phyloP scores from a whole-genome alignment of 2,888 invertebrate species.

The Oegoconia quadripuncta region DNA sequence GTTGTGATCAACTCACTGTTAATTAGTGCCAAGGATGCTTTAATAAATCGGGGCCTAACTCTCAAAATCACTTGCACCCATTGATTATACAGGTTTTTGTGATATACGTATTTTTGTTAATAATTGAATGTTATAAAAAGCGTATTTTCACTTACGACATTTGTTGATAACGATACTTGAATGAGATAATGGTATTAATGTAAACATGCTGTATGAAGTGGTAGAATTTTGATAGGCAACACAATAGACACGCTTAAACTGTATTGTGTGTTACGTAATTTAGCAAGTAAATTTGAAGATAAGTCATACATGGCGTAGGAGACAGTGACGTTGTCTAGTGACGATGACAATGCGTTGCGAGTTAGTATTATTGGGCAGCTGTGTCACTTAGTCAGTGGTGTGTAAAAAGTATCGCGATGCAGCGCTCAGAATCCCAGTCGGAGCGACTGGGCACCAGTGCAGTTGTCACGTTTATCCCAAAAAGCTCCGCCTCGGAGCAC shows the following conservation, averaged over 20 bases:
- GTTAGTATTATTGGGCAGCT: constrained; percentile 15
- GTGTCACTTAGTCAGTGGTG: constrained; percentile 41
- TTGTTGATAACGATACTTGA: constrained; percentile 48
- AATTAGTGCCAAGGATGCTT: constrained; percentile 45
- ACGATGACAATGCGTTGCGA: constrained; percentile 27
- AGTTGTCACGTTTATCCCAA: constrained; percentile 55
- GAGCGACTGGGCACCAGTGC: constrained; percentile 69
- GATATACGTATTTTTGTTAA: constrained; percentile 28
- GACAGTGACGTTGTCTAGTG: constrained; percentile 26
- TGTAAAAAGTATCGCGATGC: constrained; percentile 43
- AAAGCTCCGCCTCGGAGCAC: constrained; percentile 71
- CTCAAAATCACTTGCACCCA: constrained; percentile 1
- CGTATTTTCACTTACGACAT: constrained; percentile 39
- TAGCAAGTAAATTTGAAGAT: constrained; percentile 12
- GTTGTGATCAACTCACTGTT: constrained; percentile 34
- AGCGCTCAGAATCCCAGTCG: constrained; percentile 79
- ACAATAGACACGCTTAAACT: neutral
- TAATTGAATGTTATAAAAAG: constrained; percentile 35
- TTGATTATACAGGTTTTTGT: constrained; percentile 20
- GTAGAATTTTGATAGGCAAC: no score
- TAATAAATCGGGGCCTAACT: constrained; percentile 31
- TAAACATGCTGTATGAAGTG: constrained; percentile 31
- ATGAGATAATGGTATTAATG: constrained; percentile 51
- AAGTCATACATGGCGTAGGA: constrained; percentile 23
- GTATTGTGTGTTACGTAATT: neutral